Evolutionary conservation across 1,140 invertebrate species (phyloP).

Genomic region (Aphis craccivora): DNA sequence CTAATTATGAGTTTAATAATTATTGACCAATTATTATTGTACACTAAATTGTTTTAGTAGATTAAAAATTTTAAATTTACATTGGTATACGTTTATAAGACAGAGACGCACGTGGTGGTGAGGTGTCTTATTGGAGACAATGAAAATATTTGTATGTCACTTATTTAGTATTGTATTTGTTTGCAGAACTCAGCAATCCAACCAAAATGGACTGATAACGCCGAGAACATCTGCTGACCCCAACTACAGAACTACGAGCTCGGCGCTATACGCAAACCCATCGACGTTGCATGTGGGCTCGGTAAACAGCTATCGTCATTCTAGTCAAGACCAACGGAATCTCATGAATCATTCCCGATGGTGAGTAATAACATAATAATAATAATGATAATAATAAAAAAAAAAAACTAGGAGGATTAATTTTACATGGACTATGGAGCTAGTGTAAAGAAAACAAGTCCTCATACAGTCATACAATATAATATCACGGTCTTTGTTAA

Average conservation of each 20-base stretch:
- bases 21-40: not conserved
- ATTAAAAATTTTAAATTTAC: not conserved
- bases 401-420: not conserved
- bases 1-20: not conserved
- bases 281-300: constrained; percentile 54
- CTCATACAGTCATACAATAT: not conserved
- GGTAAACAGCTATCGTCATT: constrained; percentile 17
- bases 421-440: not conserved
- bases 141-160: not conserved
- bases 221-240: not conserved
- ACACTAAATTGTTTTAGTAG: not conserved
- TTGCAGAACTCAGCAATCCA: not conserved
- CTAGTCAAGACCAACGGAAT: constrained; percentile 58
- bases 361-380: constrained; percentile 24
- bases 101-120: not conserved
- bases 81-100: not conserved
- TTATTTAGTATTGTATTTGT: not conserved
- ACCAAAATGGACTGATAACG: not conserved
- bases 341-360: constrained; percentile 58
- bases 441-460: not conserved
- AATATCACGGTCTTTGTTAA: not conserved
- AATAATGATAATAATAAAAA: not conserved
- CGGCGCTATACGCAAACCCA: constrained; percentile 60
- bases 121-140: too few species aligned
- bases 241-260: constrained; percentile 50